Base-by-base conservation (phyloP, 2,888 invertebrate genomes). In the Sepioteuthis lessoniana region DNA sequence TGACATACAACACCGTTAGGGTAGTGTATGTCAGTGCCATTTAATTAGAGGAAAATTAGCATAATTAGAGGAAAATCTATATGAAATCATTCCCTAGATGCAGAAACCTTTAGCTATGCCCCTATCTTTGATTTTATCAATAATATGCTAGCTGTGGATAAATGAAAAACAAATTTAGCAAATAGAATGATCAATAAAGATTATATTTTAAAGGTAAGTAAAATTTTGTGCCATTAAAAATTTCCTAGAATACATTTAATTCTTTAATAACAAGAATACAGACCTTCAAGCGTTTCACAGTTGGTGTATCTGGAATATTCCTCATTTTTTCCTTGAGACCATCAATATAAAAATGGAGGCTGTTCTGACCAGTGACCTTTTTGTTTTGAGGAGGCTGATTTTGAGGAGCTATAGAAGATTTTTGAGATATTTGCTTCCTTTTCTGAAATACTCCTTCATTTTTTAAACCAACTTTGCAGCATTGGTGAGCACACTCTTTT, bases 181-280 rank as follows among this genome's bases (percentile, higher is more conserved):
- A 42, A 5, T 5, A 42, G 42, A n/a, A n/a, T 42, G 42, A 42
- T 42, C 42, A 42, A 42, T 47, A 47, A 19, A 16, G 19, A 47
- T 16, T 4, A 47, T 47, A 13, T 16, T 47, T 13, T 47, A 16
- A 19, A 47, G 10, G 47, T 19, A 47, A 25, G 5, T 55, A 55
- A 55, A 7, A 55, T 21, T 21, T 55, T 55, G 21, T 21, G 90
- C 97, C 95, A 0, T 97, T 97, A 96, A 97, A 97, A 76, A 96
- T 95, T 94, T 97, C 97, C 90, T 96, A 96, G 42, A 97, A 96
- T 94, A 96, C 96, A n/a, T 94, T 95, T 76, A 97, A 94, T 95
- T 97, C 97, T 97, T 95, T 90, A 96, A 95, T n/a, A 90, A 94
- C 93, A 37, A 28, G 42, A 31, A 94, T 35, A n/a, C 38, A 55